Evolutionary conservation across 1,140 invertebrate species (phyloP).

Genomic region (Propsilocerus akamusi): DNA sequence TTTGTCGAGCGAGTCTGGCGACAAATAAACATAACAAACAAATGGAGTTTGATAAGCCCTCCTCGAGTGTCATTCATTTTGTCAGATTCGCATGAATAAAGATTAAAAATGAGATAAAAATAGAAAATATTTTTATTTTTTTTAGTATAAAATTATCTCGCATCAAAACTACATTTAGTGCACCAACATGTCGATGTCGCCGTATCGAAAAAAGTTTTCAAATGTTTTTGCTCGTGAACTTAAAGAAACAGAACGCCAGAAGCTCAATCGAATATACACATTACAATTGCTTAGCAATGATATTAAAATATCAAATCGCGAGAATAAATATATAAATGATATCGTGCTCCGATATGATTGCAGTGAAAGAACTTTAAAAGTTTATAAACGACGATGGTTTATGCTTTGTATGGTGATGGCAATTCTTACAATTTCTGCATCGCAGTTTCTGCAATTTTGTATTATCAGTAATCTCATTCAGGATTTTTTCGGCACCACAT

Average conservation of each 20-base stretch:
- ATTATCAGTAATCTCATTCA: not conserved
- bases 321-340: not conserved
- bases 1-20: too few species aligned
- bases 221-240: not conserved
- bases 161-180: not conserved
- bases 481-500: not conserved
- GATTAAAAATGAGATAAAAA: too few species aligned
- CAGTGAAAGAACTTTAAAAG: not conserved
- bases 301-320: not conserved
- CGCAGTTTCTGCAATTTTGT: not conserved
- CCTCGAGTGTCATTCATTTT: too few species aligned
- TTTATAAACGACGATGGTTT: not conserved
- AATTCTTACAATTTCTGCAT: not conserved
- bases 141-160: too few species aligned
- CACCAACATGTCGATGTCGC: not conserved
- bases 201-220: conserved; percentile 1
- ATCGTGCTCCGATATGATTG: not conserved
- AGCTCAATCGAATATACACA: not conserved
- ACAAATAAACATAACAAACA: too few species aligned
- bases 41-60: too few species aligned
- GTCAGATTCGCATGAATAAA: too few species aligned
- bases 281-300: not conserved
- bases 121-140: too few species aligned
- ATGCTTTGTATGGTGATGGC: not conserved
- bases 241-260: not conserved